phyloP scores from a whole-genome alignment of 2,113 vertebrate species.

The Chitala chitala region DNA sequence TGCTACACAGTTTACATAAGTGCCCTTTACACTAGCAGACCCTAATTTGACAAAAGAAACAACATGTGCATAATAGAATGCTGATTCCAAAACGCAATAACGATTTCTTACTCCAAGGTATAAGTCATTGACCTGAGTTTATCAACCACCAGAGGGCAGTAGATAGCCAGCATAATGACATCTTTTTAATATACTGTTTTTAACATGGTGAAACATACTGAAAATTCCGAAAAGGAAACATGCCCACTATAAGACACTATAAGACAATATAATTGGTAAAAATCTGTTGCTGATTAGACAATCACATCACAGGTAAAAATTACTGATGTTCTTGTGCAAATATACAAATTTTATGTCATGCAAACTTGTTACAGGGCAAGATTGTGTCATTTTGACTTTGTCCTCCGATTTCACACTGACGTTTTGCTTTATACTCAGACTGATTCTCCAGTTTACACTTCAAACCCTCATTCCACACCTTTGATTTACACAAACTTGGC shows the following conservation, averaged over 20 bases:
- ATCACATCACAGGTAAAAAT: not conserved
- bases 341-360: too few relatives aligned
- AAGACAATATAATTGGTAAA: not conserved
- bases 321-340: not conserved
- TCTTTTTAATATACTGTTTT: not conserved
- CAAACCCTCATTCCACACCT: too few relatives aligned
- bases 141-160: slow-evolving; percentile 24
- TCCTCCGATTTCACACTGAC: too few relatives aligned
- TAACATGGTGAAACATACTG: not conserved
- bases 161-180: not conserved
- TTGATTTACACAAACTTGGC: not conserved
- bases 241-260: not conserved
- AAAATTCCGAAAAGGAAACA: not conserved
- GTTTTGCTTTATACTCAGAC: not conserved
- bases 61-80: too few relatives aligned
- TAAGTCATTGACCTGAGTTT: too few relatives aligned
- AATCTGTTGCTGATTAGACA: not conserved
- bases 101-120: too few relatives aligned
- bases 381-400: not conserved
- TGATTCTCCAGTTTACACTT: not conserved
- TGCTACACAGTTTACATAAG: too few relatives aligned
- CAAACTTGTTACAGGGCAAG: not conserved
- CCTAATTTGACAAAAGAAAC: too few relatives aligned
- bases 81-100: too few relatives aligned
- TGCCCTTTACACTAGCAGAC: too few relatives aligned